These are phyloP conservation scores for Agrochola circellaris DNA, from an alignment of 2,888 invertebrate genomes.

Conservation along the genomic window DNA sequence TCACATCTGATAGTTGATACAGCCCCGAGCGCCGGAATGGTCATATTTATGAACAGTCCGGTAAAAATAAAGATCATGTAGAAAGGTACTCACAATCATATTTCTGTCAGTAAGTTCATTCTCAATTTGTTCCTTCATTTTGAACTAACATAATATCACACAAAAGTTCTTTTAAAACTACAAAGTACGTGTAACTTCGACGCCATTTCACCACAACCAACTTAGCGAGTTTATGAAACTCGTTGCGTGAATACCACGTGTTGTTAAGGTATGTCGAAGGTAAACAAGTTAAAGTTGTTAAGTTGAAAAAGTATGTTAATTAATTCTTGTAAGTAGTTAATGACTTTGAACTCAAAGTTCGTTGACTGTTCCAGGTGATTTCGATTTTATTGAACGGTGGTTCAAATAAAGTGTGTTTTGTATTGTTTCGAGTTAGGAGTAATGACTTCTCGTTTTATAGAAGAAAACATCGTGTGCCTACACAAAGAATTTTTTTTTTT, in stretches of 20 bases:
- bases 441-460: not conserved
- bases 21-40: too few relatives aligned
- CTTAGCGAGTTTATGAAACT: constrained; percentile 1
- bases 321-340: constrained; percentile 1
- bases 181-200: not conserved
- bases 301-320: constrained; percentile 49
- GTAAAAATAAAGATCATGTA: too few relatives aligned
- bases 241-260: constrained; percentile 45
- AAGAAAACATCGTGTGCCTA: not conserved
- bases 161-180: not conserved
- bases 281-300: constrained; percentile 24
- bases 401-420: constrained; percentile 9
- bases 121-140: constrained; percentile 36
- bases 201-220: constrained; percentile 34
- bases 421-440: not conserved
- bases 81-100: constrained; percentile 31
- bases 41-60: too few relatives aligned
- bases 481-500: not conserved
- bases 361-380: constrained; percentile 11
- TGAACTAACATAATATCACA: constrained; percentile 5
- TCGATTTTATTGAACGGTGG: rapidly evolving
- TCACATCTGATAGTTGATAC: too few relatives aligned
- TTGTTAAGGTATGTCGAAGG: constrained; percentile 36
- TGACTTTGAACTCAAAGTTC: not conserved
- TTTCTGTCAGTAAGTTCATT: constrained; percentile 31